phyloP scores from a whole-genome alignment of 2,888 invertebrate species.

The Chaetoderma sp. region DNA sequence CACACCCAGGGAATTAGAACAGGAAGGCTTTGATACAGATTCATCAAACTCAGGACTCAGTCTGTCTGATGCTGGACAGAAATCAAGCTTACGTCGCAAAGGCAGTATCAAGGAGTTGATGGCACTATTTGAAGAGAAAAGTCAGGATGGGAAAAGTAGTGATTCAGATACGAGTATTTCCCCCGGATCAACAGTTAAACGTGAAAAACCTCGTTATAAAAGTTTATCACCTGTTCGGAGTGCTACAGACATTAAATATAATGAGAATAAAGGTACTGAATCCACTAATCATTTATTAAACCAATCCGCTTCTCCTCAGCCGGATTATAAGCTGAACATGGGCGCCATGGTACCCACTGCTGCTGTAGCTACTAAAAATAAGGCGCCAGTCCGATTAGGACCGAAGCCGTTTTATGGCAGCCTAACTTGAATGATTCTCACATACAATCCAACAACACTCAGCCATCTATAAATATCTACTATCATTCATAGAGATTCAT shows the following conservation, averaged over 20 bases:
- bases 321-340: conserved; percentile 7
- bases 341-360: conserved; percentile 23
- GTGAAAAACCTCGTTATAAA: background rate
- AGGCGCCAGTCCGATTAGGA: conserved; percentile 51
- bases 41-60: no score
- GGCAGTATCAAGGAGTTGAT: conserved; percentile 62
- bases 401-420: conserved; percentile 61
- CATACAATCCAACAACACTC: no score
- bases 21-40: conserved; percentile 8
- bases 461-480: no score
- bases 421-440: no score
- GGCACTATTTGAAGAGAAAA: conserved; percentile 53
- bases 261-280: background rate
- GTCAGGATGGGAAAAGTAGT: background rate
- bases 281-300: background rate
- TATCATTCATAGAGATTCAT: no score
- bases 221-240: background rate
- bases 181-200: background rate
- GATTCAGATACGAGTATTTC: background rate
- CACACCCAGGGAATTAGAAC: conserved; percentile 29
- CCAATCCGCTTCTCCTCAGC: no score
- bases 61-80: no score
- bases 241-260: conserved; percentile 17
- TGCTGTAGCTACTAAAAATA: conserved; percentile 34
- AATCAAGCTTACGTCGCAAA: conserved; percentile 42